phyloP scores from a whole-genome alignment of 2,888 invertebrate genomes.

The Synanthedon myopaeformis region DNA sequence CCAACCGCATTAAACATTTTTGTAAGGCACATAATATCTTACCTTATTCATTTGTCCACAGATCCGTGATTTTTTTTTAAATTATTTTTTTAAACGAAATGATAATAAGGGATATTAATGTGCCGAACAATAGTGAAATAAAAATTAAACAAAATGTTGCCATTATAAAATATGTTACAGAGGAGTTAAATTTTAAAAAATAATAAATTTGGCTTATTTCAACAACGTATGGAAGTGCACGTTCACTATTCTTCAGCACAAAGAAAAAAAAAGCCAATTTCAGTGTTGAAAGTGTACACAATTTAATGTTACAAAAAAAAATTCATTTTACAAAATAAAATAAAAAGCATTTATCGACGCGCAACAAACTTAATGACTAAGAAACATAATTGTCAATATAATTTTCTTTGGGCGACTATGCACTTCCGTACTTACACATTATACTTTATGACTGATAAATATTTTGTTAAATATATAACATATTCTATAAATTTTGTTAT shows the following conservation, averaged over 20 bases:
- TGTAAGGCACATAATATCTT: conserved; percentile 66
- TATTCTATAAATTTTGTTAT: too few species aligned
- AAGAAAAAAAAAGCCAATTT: conserved; percentile 32
- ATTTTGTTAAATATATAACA: too few species aligned
- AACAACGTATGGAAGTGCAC: conserved; percentile 60
- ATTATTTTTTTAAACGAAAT: conserved; percentile 3
- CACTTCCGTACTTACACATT: conserved; percentile 51
- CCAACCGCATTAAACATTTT: conserved; percentile 12
- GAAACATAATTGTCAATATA: conserved; percentile 1
- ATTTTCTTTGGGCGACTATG: conserved; percentile 20
- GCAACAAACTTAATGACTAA: neutral
- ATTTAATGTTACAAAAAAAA: conserved; percentile 45
- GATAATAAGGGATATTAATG: conserved; percentile 46
- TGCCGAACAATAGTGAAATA: conserved; percentile 91
- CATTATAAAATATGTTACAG: conserved; percentile 18
- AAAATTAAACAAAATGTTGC: conserved; percentile 36
- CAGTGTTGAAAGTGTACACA: conserved; percentile 17
- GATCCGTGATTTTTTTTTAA: conserved; percentile 12
- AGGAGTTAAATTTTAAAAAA: conserved; percentile 11
- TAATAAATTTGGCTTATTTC: conserved; percentile 5
- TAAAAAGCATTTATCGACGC: neutral
- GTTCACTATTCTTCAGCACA: conserved; percentile 73
- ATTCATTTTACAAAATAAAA: conserved; percentile 8
- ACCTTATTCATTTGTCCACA: conserved; percentile 38
- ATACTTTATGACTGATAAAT: too few species aligned